phyloP scores from a whole-genome alignment of 2,113 vertebrate species.

The Mesembrinibis cayennensis region DNA sequence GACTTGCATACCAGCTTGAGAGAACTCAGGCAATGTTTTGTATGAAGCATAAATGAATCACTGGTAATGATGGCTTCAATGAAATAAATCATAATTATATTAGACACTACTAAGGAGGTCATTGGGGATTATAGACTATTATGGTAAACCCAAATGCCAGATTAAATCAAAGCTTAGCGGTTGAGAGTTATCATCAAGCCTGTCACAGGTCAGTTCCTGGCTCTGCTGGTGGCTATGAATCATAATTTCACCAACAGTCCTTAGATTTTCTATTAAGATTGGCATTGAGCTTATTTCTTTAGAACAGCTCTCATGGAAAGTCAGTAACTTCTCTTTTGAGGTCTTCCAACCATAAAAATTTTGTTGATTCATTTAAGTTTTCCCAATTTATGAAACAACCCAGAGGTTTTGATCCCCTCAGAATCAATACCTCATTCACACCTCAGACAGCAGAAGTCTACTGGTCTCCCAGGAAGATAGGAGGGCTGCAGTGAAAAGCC shows the following conservation, averaged over 20 bases:
- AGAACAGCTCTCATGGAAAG: not conserved
- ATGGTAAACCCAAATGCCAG: not conserved
- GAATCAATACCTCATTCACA: conserved; percentile 38
- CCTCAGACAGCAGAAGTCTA: not conserved
- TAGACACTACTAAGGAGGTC: not conserved
- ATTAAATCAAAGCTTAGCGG: not conserved
- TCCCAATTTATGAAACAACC: not conserved
- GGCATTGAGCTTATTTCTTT: not conserved
- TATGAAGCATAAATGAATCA: not conserved
- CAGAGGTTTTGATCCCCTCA: not conserved
- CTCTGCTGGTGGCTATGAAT: not conserved
- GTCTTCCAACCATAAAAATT: not conserved
- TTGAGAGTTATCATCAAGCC: not conserved
- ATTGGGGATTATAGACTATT: not conserved
- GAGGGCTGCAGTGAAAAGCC: not conserved
- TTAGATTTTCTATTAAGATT: not conserved
- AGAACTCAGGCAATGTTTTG: not conserved
- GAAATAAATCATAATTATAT: not conserved
- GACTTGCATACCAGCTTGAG: not conserved
- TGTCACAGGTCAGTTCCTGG: not conserved
- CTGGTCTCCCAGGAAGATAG: not conserved
- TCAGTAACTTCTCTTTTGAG: not conserved
- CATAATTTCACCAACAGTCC: not conserved
- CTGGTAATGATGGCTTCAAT: not conserved
- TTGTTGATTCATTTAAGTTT: not conserved